A percentile compares a stretch with the other conserved stretches of the same genome.
These are phyloP conservation scores for Triplophysa siluroides DNA, from an alignment of 2,113 vertebrate genomes.

Conservation along the genomic window DNA sequence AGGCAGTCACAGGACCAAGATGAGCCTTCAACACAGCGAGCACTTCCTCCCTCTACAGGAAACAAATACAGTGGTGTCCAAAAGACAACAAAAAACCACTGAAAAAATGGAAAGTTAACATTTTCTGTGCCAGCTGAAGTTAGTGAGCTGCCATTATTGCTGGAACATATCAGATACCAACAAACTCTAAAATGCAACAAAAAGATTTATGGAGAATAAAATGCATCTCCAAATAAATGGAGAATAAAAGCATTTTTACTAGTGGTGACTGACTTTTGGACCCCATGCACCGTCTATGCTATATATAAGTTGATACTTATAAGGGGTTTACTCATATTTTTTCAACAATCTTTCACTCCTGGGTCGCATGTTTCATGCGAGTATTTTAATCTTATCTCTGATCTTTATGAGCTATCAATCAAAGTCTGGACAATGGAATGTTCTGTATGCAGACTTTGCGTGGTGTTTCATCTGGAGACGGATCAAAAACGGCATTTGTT, in stretches of 20 bases:
- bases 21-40: constrained; percentile 75
- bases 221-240: too few relatives aligned
- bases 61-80: not conserved
- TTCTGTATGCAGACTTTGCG: constrained; percentile 17
- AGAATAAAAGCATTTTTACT: too few relatives aligned
- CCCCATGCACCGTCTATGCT: too few relatives aligned
- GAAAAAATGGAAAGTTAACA: too few relatives aligned
- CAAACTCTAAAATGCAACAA: too few relatives aligned
- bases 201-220: too few relatives aligned
- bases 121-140: too few relatives aligned
- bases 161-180: too few relatives aligned
- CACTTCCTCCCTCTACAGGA: constrained; percentile 57
- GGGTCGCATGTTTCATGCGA: not conserved
- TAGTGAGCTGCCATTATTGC: too few relatives aligned
- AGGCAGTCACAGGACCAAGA: constrained; percentile 78
- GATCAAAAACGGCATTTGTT: not conserved
- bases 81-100: not conserved
- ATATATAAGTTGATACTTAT: not conserved
- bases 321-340: not conserved
- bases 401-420: constrained; percentile 16
- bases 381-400: constrained; percentile 4
- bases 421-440: constrained; percentile 30
- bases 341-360: not conserved
- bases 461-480: not conserved
- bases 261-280: too few relatives aligned